A percentile compares a stretch with the other conserved stretches of the same genome.
phyloP scores from a whole-genome alignment of 2,113 vertebrate genomes.

The Cephalopterus ornatus region DNA sequence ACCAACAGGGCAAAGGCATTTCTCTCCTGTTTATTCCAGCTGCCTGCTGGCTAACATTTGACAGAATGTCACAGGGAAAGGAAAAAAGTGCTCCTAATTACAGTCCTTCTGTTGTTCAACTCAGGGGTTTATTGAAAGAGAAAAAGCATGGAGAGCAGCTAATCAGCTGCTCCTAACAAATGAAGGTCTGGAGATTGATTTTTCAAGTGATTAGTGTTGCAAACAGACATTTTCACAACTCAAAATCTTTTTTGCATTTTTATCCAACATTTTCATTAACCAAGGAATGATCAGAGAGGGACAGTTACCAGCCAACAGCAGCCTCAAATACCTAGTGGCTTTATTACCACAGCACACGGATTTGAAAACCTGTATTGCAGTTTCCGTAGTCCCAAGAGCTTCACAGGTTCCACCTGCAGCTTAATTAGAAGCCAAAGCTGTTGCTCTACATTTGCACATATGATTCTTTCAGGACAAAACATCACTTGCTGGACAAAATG shows the following conservation, averaged over 20 bases:
- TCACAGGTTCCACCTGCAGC: background rate
- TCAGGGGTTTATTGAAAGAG: background rate
- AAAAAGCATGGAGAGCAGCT: background rate
- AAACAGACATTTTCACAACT: background rate
- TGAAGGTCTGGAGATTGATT: background rate
- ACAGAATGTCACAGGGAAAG: background rate
- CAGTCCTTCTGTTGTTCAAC: background rate
- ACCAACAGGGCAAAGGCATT: background rate
- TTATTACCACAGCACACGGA: background rate
- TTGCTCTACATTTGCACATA: background rate
- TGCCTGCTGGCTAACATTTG: background rate
- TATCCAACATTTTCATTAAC: background rate
- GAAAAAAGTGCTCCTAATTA: background rate
- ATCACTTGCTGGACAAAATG: background rate
- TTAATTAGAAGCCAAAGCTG: background rate
- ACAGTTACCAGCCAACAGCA: background rate
- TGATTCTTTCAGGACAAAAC: background rate
- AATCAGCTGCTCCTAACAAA: background rate
- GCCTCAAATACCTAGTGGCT: background rate
- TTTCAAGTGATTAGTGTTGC: slow-evolving; percentile 10
- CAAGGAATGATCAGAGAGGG: background rate
- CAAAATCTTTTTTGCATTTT: background rate
- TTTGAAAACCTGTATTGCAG: background rate
- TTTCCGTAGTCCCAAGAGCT: background rate
- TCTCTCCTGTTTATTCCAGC: background rate